phyloP scores from a whole-genome alignment of 2,797 vertebrate species.

The Manis crassicaudata region DNA sequence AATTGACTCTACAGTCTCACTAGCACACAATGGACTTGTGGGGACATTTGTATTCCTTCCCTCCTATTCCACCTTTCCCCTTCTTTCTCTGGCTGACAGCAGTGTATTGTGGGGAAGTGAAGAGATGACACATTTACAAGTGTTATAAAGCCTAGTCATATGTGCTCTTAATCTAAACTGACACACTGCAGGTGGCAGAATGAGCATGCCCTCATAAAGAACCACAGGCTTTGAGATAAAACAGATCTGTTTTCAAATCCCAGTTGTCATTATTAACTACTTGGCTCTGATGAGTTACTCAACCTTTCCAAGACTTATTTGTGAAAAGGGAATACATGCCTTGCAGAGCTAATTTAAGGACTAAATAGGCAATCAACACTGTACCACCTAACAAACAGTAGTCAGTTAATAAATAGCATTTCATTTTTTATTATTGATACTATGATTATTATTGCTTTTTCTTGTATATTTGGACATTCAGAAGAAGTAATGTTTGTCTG shows the following conservation, averaged over 20 bases:
- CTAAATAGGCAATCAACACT: not conserved
- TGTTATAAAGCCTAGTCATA: not conserved
- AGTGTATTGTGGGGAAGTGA: not conserved
- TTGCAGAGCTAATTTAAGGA: not conserved
- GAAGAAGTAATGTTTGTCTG: not conserved
- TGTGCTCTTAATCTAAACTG: not conserved
- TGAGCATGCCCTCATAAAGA: not conserved
- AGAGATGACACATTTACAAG: not conserved
- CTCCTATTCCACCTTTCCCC: not conserved
- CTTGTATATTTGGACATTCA: conserved; percentile 21
- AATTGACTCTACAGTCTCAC: not conserved
- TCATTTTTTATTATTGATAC: not conserved
- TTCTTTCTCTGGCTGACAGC: not conserved
- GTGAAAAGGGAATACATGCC: not conserved
- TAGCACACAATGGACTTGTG: not conserved
- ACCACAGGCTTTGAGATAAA: not conserved
- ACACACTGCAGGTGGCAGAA: not conserved
- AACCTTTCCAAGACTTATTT: not conserved
- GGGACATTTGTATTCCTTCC: not conserved
- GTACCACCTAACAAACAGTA: not conserved
- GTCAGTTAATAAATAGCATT: not conserved
- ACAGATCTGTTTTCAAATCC: not conserved
- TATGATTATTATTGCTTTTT: not conserved
- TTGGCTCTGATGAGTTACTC: not conserved
- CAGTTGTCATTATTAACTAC: not conserved